Evolutionary conservation across 2,888 invertebrate genomes (phyloP), one percentile per base, ranked within the genome.

Genomic region (Slavum lentiscoides): DNA sequence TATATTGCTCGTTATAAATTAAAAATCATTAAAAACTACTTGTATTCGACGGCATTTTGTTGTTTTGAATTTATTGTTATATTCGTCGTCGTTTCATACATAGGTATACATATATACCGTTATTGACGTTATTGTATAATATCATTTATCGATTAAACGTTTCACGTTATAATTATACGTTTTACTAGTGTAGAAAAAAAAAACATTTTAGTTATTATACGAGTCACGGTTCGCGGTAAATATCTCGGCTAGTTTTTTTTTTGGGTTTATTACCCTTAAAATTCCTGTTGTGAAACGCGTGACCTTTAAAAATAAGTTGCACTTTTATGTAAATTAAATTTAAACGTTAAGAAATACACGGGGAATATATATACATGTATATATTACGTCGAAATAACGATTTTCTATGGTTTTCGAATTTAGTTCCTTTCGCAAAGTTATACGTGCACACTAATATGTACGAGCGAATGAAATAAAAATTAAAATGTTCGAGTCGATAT

Each of bases 321-420:
- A 55, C 55, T 66, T 74, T 66, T 74, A 66, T 55, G 39, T 21
- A 55, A 55, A 74, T 39, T 74, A n/a, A 66, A 74, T 74, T 49
- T 49, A 13, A 49, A 49, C 49, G 15, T 3, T 55, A 68, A 53
- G 55, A 74, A 55, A 13, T 70, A 58, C 17, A 6, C 19, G 1
- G 15, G 11, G 15, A 62, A 23, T 62, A 37, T 30, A 37, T 64
- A 62, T 43, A 43, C 11, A 43, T 43, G 6, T 43, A 43, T 49
- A 49, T 49, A 9, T 49, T 11, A 43, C 11, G 49, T 11, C 49
- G 49, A 49, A 49, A 49, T 49, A 49, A 49, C 49, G 13, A 49
- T 49, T 49, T 49, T 49, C 13, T 49, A 13, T 49, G 15, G 15
- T 49, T 49, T 49, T 11, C 11, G 15, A 49, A 49, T 49, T 49